Evolutionary conservation across 2,888 invertebrate genomes (phyloP), one percentile per base, ranked within the genome.

Genomic region (Aethes cnicana): DNA sequence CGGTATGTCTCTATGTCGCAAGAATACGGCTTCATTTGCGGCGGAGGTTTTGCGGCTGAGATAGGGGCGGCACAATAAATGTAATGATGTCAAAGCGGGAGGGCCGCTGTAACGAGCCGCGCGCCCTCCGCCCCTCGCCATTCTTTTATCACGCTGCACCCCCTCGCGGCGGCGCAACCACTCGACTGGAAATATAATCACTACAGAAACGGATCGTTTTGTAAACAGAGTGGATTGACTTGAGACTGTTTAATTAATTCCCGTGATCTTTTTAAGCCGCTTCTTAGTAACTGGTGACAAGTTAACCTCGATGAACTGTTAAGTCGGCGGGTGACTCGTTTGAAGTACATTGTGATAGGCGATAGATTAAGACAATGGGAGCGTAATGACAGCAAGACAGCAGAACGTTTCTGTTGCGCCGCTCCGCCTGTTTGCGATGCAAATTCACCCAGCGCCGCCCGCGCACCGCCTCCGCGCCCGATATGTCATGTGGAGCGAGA

Each of bases 401-500:
- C 60, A 70, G 30, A 52, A 37, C 18, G 44, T 50, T 43, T 41
- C 41, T 36, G 39, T 37, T 39, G 49, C 49, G 39, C 39, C 54
- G 49, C 63, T 69, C 59, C 59, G 59, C 62, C 63, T 75, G 74
- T 77, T 77, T 74, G 75, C 72, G 76, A 79, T 83, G 78, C 77
- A 80, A 79, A 81, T 75, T 66, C 64, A 66, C 65, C 63, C 60
- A 65, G 63, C 68, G 64, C 61, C 60, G 64, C 49, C 57, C 41
- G 49, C 49, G 50, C 47, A 30, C 48, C 63, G 66, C 57, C 57
- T 62, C 61, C 61, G 60, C 77, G 85, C 59, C 83, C 85, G 81
- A 84, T 74, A 84, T 89, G 78, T 77, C 85, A 88, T 85, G 64
- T 87, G 80, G 87, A 89, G 84, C 88, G 87, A 71, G 77, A 84